Conservation (phyloP, 2,797 vertebrate species). For the Sebastolobus altivelis region DNA sequence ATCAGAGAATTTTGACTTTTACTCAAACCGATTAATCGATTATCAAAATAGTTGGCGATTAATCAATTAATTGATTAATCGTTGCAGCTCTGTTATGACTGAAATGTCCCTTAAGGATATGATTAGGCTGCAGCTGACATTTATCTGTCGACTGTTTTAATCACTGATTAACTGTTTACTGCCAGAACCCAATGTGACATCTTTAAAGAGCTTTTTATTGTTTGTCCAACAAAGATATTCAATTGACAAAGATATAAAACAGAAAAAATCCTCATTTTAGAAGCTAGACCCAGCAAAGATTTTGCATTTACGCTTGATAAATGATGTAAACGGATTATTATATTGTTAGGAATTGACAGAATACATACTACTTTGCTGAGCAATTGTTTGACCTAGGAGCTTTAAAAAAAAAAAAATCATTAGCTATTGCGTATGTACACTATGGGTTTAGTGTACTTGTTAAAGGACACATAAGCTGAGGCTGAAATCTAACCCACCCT, state of each 20-base stretch:
- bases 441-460: slow-evolving; percentile 4
- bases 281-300: neutral
- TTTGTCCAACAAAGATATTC: no score
- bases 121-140: neutral
- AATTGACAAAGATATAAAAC: neutral
- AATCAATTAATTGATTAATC: no score
- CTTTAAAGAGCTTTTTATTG: no score
- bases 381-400: neutral
- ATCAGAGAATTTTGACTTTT: no score
- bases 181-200: neutral
- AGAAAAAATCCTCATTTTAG: neutral
- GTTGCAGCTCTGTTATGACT: neutral
- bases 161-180: neutral
- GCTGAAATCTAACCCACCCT: slow-evolving; percentile 31
- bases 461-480: slow-evolving; percentile 24
- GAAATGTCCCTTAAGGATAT: neutral
- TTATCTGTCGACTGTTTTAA: neutral
- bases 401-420: neutral
- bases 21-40: no score
- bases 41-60: no score
- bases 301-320: neutral
- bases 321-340: neutral
- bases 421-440: neutral
- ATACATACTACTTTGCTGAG: neutral
- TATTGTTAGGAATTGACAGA: neutral